Evolutionary conservation across 1,140 invertebrate genomes (phyloP), one percentile per base, ranked within the genome.

Genomic region (Sesamia nonagrioides): DNA sequence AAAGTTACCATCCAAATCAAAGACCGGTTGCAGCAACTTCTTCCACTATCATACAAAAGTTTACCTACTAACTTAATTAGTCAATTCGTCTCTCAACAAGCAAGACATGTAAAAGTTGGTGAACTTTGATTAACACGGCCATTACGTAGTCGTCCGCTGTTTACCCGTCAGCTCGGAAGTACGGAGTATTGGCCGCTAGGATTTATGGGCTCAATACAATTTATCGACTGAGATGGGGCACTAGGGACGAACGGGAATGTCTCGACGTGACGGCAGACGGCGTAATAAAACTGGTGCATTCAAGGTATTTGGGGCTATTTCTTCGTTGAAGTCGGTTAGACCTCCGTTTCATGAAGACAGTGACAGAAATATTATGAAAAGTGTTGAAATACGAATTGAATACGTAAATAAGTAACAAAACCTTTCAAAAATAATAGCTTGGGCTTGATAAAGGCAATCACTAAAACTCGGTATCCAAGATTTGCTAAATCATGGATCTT

Each of bases 131-230:
- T 68, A 68, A 68, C 63, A 18, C 17, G 60, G 13, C 60, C 35
- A 68, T 68, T 68, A 48, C 42, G 63, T 37, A 63, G 63, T 68
- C 17, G 63, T 18, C 27, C 18, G 42, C 37, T 45, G 60, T 63
- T 63, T 63, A 63, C 15, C 60, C 60, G 60, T 63, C 35, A 63
- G 60, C 13, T 63, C 37, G 60, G 56, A 35, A 60, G 56, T 1
- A 54, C 2, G 68, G 61, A 77, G 83, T 81, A 84, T 84, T 81
- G 81, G 73, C 21, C 50, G 60, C 52, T 54, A 48, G 54, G 77
- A 86, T 86, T 86, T 86, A 86, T 82, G 58, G 77, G 56, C 42
- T 60, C 79, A 80, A 82, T 82, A 84, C 81, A 84, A 86, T 86
- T 86, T 86, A 84, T 84, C 50, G 83, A 77, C 60, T 76, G 60